A percentile compares a stretch with the other conserved stretches of the same genome.
Evolutionary conservation across 2,888 invertebrate genomes (phyloP).

Genomic region (Neria commutata): DNA sequence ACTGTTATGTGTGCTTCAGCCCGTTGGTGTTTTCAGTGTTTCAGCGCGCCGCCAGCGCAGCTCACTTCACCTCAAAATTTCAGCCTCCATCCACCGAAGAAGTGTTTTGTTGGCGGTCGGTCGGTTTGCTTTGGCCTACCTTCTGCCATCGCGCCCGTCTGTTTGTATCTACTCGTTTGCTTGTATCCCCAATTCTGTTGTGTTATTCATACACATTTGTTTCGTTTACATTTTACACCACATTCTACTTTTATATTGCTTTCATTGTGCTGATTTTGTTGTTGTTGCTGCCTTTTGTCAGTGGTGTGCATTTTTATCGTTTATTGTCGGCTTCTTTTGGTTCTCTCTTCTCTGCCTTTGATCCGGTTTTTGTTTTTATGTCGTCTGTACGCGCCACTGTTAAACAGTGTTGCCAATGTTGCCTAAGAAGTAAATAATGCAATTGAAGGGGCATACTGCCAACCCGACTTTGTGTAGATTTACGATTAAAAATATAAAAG

Average conservation of each 20-base stretch:
- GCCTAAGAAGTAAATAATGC: not conserved
- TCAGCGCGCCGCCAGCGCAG: not conserved
- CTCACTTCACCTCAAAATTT: constrained; percentile 2
- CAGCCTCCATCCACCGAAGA: constrained; percentile 18
- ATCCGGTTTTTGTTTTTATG: not conserved
- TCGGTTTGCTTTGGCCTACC: constrained; percentile 8
- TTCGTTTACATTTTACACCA: constrained; percentile 6
- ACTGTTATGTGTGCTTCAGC: too few relatives aligned
- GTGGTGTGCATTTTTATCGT: constrained; percentile 22
- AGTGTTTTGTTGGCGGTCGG: constrained; percentile 6
- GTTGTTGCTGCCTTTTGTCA: constrained; percentile 8
- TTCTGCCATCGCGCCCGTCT: not conserved
- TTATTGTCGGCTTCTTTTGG: constrained; percentile 1
- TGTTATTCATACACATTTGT: constrained; percentile 15
- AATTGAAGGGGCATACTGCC: not conserved
- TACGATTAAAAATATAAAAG: too few relatives aligned
- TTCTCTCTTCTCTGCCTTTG: not conserved
- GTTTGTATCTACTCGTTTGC: constrained; percentile 4
- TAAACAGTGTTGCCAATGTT: constrained; percentile 17
- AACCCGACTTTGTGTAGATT: not conserved
- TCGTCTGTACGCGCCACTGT: constrained; percentile 5
- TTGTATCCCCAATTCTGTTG: constrained; percentile 12
- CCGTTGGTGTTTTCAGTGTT: too few relatives aligned
- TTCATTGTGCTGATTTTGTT: not conserved
- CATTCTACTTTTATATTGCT: constrained; percentile 3